Evolutionary conservation across 2,797 vertebrate genomes (phyloP).

Genomic region (Leucoraja ocellata): DNA sequence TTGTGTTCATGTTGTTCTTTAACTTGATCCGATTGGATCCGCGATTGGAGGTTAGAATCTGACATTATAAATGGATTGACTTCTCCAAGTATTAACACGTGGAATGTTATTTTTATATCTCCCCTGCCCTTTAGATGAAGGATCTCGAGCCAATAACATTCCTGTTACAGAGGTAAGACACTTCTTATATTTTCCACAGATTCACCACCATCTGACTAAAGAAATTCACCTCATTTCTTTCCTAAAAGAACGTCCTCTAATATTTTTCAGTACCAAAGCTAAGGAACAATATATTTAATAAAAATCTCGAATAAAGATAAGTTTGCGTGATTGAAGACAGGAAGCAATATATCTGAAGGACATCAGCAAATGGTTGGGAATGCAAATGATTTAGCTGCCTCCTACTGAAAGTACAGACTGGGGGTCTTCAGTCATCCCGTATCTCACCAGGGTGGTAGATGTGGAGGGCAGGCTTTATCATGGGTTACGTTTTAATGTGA

Average conservation of each 20-base stretch:
- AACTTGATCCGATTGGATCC: background rate
- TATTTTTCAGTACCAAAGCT: background rate
- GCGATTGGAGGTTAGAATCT: background rate
- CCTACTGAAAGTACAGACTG: background rate
- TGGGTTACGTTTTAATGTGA: no score
- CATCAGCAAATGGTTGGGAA: background rate
- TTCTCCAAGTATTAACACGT: background rate
- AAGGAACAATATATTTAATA: background rate
- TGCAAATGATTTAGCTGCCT: background rate
- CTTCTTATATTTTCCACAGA: background rate
- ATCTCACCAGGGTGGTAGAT: background rate
- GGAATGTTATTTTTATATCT: conserved; percentile 10
- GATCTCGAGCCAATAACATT: conserved; percentile 13
- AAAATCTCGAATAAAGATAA: background rate
- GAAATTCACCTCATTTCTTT: no score
- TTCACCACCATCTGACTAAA: no score
- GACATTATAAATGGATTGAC: background rate
- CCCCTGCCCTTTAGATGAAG: conserved; percentile 32
- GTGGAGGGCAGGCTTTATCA: no score
- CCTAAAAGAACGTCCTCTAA: no score
- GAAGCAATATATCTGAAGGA: no score
- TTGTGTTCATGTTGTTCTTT: background rate
- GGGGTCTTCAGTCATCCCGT: background rate
- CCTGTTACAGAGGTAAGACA: conserved; percentile 12
- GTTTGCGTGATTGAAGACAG: background rate